Percentiles rank a stretch among this genome's conserved stretches.
Conservation (phyloP, 2,113 vertebrate species). For the Symphodus melops region DNA sequence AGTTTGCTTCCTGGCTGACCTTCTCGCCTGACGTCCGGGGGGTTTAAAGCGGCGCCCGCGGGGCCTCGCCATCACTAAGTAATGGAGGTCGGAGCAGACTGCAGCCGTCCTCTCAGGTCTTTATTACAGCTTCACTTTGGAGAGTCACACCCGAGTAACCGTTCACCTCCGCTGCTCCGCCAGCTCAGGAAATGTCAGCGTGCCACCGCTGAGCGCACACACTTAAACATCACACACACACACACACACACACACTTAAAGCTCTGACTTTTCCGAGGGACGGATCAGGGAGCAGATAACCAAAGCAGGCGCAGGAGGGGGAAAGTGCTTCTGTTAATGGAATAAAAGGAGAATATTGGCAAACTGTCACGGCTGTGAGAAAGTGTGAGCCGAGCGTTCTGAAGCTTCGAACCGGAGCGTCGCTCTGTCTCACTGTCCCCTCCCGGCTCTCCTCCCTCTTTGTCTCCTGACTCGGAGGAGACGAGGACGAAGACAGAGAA, state of each 20-base stretch:
- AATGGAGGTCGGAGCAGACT: conserved; percentile 40
- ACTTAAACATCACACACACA: not conserved
- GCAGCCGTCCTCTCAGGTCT: conserved; percentile 34
- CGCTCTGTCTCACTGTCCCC: not conserved
- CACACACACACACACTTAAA: not conserved
- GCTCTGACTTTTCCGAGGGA: not conserved
- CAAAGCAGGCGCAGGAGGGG: not conserved
- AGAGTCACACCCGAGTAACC: conserved; percentile 39
- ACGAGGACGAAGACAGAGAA: not conserved
- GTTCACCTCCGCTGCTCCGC: conserved; percentile 49
- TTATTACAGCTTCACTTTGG: conserved; percentile 39
- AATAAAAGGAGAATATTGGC: conserved; percentile 34
- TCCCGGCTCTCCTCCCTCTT: not conserved
- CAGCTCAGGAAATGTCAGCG: conserved; percentile 54
- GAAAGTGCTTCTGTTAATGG: conserved; percentile 17
- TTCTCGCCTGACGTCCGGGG: conserved; percentile 18
- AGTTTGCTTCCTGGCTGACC: conserved; percentile 32
- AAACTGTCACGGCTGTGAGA: conserved; percentile 19
- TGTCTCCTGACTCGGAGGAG: conserved; percentile 1
- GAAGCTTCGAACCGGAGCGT: not conserved
- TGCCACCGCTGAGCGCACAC: conserved; percentile 1
- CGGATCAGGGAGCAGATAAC: conserved; percentile 8
- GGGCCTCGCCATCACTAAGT: not conserved
- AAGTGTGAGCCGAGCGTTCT: not conserved
- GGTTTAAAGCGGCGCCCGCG: not conserved